phyloP scores from a whole-genome alignment of 2,888 invertebrate genomes.

The Pyralis farinalis region DNA sequence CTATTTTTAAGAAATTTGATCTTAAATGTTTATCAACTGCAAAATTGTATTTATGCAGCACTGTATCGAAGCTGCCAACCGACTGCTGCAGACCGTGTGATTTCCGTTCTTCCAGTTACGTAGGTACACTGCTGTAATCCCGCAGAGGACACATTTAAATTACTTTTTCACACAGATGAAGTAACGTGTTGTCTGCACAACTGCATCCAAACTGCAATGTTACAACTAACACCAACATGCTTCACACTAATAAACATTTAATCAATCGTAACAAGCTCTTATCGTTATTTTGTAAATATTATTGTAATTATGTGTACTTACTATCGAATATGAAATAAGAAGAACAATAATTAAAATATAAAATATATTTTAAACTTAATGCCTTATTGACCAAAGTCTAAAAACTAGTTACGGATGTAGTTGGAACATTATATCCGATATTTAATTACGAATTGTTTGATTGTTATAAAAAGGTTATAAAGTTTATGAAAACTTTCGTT shows the following conservation, averaged over 20 bases:
- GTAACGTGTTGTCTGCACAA: too few relatives aligned
- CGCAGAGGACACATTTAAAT: too few relatives aligned
- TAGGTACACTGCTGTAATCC: too few relatives aligned
- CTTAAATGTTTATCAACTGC: too few relatives aligned
- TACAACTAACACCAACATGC: too few relatives aligned
- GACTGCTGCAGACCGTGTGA: too few relatives aligned
- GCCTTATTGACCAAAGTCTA: slow-evolving; percentile 82
- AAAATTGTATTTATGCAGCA: too few relatives aligned
- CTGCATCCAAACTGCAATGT: too few relatives aligned
- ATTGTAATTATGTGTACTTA: slow-evolving; percentile 62
- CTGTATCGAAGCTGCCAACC: too few relatives aligned
- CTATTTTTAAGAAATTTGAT: too few relatives aligned
- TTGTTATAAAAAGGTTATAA: slow-evolving; percentile 77
- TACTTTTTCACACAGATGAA: too few relatives aligned
- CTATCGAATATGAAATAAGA: slow-evolving; percentile 70
- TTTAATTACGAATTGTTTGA: slow-evolving; percentile 71
- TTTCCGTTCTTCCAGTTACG: too few relatives aligned
- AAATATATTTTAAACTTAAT: slow-evolving; percentile 80
- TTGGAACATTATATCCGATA: slow-evolving; percentile 62
- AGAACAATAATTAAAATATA: slow-evolving; percentile 79
- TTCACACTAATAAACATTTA: neutral
- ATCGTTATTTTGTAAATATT: slow-evolving; percentile 60
- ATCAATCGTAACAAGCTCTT: slow-evolving; percentile 17
- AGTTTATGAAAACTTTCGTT: slow-evolving; percentile 66
- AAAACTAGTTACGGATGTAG: slow-evolving; percentile 76